Percentiles rank a stretch among this genome's conserved stretches.
Evolutionary conservation across 2,888 invertebrate genomes (phyloP).

Genomic region (Acronicta leporina): DNA sequence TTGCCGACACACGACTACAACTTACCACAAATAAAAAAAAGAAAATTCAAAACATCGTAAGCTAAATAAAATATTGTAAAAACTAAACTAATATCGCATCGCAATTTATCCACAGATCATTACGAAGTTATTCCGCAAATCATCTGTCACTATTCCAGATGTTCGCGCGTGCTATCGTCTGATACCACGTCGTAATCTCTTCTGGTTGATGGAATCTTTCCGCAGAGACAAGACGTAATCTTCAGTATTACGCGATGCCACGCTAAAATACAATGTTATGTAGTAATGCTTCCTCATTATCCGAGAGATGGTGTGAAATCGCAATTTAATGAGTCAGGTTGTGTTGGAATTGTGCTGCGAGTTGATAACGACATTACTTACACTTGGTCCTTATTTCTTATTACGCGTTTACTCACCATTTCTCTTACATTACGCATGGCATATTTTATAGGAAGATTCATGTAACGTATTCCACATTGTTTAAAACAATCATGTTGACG

Average conservation of each 20-base stretch:
- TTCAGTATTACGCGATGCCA: conserved; percentile 64
- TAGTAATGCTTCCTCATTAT: conserved; percentile 66
- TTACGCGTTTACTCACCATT: conserved; percentile 4
- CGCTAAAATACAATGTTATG: conserved; percentile 62
- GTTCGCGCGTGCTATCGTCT: conserved; percentile 45
- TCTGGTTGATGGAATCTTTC: conserved; percentile 53
- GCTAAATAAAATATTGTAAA: not conserved
- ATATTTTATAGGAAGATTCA: not conserved
- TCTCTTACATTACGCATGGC: conserved; percentile 3
- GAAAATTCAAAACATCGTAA: not conserved
- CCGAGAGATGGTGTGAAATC: conserved; percentile 64
- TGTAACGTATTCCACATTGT: not conserved
- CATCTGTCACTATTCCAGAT: conserved; percentile 44
- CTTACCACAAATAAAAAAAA: too few relatives aligned
- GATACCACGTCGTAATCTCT: conserved; percentile 43
- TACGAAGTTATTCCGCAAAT: conserved; percentile 41
- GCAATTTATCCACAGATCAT: conserved; percentile 29
- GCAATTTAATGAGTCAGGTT: conserved; percentile 54
- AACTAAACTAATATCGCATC: conserved; percentile 6
- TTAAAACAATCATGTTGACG: conserved; percentile 1
- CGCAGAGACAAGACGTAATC: conserved; percentile 58
- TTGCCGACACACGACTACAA: too few relatives aligned
- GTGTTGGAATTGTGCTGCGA: conserved; percentile 24
- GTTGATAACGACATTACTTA: conserved; percentile 42
- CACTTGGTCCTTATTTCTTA: conserved; percentile 36